Base-by-base conservation (phyloP, 2,113 vertebrate species). In the Trematocara marginatum region DNA sequence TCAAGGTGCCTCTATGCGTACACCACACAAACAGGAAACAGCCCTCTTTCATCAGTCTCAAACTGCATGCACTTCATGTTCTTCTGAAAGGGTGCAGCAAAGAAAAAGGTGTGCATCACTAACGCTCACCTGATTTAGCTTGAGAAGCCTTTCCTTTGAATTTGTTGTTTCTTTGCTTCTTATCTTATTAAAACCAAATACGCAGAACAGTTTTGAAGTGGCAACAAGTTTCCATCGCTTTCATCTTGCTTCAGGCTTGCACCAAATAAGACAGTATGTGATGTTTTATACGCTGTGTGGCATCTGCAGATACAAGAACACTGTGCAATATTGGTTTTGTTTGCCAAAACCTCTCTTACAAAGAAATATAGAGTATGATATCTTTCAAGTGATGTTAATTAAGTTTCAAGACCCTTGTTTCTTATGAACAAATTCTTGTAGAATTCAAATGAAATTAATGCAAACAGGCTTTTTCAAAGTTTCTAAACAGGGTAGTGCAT, bases 1-100 rank as follows among this genome's bases (percentile, higher is more conserved):
- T 94, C 83, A 91, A 94, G 92, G 92, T 95, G 91, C 80, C 64
- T 93, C 84, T 82, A 51, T 78, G 84, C 76, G 53, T 59, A 88
- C 79, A 74, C 76, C 89, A n/a, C 92, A 92, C 93, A 96, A 95
- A 96, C 96, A 96, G 95, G 96, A 96, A 96, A 84, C 93, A 90
- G 91, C 82, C 88, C 79, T 90, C 91, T 95, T 92, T 95, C 89
- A 92, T 89, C 90, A 94, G 88, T 91, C 85, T 83, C 87, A 71
- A 12, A 35, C 81, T 86, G 89, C 89, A 83, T 45, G 84, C 81
- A 78, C 31, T 84, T 57, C 5, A 45, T 57, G 9, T 53, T 83
- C 80, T 88, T 89, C 40, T 81, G 13, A 87, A 53, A 89, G 47
- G 71, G 71, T 90, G 87, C 79, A 87, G 38, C 76, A 88, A 84